Base-by-base conservation (phyloP, 2,797 vertebrate genomes). In the Zenarchopterus dispar region DNA sequence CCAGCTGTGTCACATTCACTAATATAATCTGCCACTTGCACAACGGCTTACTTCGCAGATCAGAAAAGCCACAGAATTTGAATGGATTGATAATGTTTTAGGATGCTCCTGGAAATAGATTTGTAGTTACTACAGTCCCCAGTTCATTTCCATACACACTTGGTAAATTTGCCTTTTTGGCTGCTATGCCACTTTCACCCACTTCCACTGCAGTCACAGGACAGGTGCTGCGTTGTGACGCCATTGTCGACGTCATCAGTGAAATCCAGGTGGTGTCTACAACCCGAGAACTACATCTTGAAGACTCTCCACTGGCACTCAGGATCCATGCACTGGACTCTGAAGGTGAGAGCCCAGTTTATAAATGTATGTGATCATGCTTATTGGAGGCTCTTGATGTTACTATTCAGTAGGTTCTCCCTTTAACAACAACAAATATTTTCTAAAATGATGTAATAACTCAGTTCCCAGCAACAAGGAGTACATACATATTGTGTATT, bases 301-400 rank as follows among this genome's bases (percentile, higher is more conserved):
- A 99, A 82, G 97, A 99, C 78, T 97, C 97, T 0, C 98, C 98
- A 0, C 91, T 99, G 78, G 93, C 93, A 45, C 92, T 99, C 62
- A 96, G 89, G 86, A 96, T 99, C 77, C 93, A 96, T 45, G 96
- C 97, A 17, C 89, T 97, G 82, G 97, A 99, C 90, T 96, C 96
- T 0, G 97, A 99, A 93, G 97, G 98, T 97, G 77, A 55, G 21
- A 15, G 4, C 1, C 7, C 10, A 0, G 1, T 22, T 70, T 36
- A 17, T 62, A 10, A 28, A 1, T 26, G 7, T 1, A 44, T 42
- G 23, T 58, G 17, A 2, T 16, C 9, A 13, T 24, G 39, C 15
- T 56, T 16, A 55, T 54, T 50, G 2, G 44, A 50, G 9, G 18
- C 44, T 64, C 8, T 23, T 59, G 28, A 18, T 57, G 19, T 47